Base-by-base conservation (phyloP, 2,888 invertebrate species). In the Pristionchus arcanus region DNA sequence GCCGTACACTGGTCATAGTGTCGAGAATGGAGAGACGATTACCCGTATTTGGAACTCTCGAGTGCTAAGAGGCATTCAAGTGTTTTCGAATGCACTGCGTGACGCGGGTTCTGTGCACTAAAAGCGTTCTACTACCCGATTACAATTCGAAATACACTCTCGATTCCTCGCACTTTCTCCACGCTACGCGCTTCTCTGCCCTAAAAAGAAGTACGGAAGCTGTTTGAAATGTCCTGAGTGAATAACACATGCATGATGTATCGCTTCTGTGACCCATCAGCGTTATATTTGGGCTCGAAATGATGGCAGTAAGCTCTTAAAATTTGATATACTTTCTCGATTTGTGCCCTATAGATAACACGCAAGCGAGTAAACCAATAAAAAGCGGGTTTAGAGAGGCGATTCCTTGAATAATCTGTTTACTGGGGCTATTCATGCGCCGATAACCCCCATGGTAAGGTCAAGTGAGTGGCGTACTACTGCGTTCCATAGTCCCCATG, bases 361-460 rank as follows among this genome's bases (percentile, higher is more conserved):
- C 55, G 15, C 55, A 55, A 55, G 25, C 59, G 25, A 4, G 3
- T n/a, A 63, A 63, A 63, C 63, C 63, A 63, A 63, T 63, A 63
- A 63, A 63, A 63, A 63, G 63, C 63, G 63, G 63, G 63, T 63
- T 63, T 63, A n/a, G 63, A 63, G 25, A 2, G 11, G 7, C 11
- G 25, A 63, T 55, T 55, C 55, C 21, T 49, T 13, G 5, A 31
- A 74, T 42, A 74, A 37, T 37, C 25, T 37, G 37, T 74, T 25
- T 25, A 37, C 11, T 2, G 63, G 25, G 63, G 63, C 63, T 63
- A 63, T 63, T 63, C 63, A n/a, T 21, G 15, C 55, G 2, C 25
- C 66, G 71, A 19, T 34, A 25, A 74, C 25, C 74, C 21, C 74
- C 74, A 25, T 74, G 25, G 74, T 74, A 74, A 74, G 74, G 74